Conservation (phyloP, 1,140 invertebrate genomes). For the Chrysoperla carnea region DNA sequence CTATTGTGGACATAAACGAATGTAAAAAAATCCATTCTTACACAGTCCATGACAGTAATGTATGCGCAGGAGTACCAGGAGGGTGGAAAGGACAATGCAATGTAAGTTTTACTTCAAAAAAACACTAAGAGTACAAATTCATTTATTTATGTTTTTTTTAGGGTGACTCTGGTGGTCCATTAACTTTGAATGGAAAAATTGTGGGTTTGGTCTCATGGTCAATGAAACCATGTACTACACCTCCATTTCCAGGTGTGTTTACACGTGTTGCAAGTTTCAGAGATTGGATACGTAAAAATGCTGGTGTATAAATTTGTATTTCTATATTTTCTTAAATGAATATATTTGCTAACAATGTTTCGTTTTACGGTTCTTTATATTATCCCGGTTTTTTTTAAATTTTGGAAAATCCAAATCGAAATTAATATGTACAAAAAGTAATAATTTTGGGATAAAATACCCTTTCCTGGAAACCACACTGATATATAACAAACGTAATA, state of each 20-base stretch:
- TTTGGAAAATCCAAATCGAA: no score
- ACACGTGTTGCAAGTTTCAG: slow-evolving; percentile 27
- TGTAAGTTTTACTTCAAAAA: slow-evolving; percentile 12
- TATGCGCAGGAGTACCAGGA: slow-evolving; percentile 21
- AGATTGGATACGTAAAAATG: slow-evolving; percentile 22
- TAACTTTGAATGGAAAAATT: slow-evolving; percentile 18
- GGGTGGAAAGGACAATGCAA: slow-evolving; percentile 25
- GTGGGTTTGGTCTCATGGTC: slow-evolving; percentile 28
- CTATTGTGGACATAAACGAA: slow-evolving; percentile 17
- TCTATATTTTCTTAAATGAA: no score
- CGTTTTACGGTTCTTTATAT: no score
- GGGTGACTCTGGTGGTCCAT: slow-evolving; percentile 26
- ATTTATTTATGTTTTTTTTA: slow-evolving; percentile 4
- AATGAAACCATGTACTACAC: slow-evolving; percentile 22
- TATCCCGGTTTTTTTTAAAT: no score
- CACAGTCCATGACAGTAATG: slow-evolving; percentile 9
- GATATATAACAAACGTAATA: no score
- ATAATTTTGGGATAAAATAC: no score
- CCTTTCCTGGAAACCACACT: no score
- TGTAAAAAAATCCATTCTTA: slow-evolving; percentile 16
- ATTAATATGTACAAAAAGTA: no score
- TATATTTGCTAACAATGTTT: no score
- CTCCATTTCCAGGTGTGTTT: slow-evolving; percentile 25
- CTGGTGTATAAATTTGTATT: slow-evolving; percentile 4
- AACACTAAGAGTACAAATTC: background rate